phyloP scores from a whole-genome alignment of 2,888 invertebrate genomes.

The Seira sanloemensis region DNA sequence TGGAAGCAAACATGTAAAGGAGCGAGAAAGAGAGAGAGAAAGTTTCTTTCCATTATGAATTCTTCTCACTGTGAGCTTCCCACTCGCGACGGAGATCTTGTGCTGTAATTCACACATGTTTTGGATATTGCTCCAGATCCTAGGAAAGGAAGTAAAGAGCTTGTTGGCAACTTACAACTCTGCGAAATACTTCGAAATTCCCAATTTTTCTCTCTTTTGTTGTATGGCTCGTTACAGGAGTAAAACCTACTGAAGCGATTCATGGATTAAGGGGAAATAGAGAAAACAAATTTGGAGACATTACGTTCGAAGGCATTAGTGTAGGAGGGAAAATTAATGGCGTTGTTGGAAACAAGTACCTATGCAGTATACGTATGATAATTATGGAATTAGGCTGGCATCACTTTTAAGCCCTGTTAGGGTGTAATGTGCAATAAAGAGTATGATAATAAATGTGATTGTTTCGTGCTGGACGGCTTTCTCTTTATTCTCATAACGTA shows the following conservation, averaged over 20 bases:
- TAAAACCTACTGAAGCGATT: no score
- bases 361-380: no score
- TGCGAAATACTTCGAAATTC: neutral
- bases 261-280: no score
- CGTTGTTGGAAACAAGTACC: no score
- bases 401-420: neutral
- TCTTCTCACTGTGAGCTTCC: neutral
- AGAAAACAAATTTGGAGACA: no score
- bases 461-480: neutral
- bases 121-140: neutral
- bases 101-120: neutral
- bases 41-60: slow-evolving; percentile 14
- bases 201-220: no score
- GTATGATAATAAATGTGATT: neutral
- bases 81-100: neutral
- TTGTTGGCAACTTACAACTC: neutral
- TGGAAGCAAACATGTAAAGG: slow-evolving; percentile 35
- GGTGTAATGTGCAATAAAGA: neutral
- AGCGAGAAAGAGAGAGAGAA: slow-evolving; percentile 40
- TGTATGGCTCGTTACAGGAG: no score
- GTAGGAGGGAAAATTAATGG: no score
- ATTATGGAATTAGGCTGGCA: no score
- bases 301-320: no score
- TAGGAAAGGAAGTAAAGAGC: neutral
- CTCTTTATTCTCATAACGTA: neutral